Conservation (phyloP, 2,888 invertebrate species). For the Erynnis tages region DNA sequence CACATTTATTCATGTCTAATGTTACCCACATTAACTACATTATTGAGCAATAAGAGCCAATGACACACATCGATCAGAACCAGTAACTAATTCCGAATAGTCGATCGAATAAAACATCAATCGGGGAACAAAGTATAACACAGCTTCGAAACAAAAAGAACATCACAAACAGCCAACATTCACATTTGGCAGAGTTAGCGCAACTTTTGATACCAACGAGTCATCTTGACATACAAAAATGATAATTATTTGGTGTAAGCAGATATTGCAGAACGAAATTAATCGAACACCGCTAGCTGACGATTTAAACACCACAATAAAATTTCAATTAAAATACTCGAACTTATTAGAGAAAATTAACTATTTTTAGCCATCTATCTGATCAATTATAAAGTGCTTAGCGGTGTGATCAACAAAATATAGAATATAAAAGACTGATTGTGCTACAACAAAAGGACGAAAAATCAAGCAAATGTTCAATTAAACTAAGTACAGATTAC, state of each 20-base stretch:
- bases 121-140: neutral
- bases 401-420: constrained; percentile 33
- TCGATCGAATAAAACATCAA: neutral
- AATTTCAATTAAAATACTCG: neutral
- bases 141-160: constrained; percentile 50
- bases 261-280: constrained; percentile 40
- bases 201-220: constrained; percentile 31
- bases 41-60: constrained; percentile 7
- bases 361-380: too few relatives aligned
- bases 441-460: constrained; percentile 48
- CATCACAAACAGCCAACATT: constrained; percentile 57
- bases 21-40: too few relatives aligned
- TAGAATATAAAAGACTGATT: constrained; percentile 43
- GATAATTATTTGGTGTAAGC: constrained; percentile 56
- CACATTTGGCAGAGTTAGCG: constrained; percentile 50
- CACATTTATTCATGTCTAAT: too few relatives aligned
- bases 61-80: too few relatives aligned
- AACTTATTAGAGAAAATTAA: too few relatives aligned
- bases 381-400: constrained; percentile 1
- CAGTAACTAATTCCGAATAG: neutral
- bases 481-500: constrained; percentile 64
- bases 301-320: neutral
- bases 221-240: constrained; percentile 39
- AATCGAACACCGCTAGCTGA: constrained; percentile 42
- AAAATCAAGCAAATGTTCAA: constrained; percentile 49